These are phyloP conservation scores for Plagiodera versicolora DNA, from an alignment of 2,888 invertebrate species.

Conservation along the genomic window DNA sequence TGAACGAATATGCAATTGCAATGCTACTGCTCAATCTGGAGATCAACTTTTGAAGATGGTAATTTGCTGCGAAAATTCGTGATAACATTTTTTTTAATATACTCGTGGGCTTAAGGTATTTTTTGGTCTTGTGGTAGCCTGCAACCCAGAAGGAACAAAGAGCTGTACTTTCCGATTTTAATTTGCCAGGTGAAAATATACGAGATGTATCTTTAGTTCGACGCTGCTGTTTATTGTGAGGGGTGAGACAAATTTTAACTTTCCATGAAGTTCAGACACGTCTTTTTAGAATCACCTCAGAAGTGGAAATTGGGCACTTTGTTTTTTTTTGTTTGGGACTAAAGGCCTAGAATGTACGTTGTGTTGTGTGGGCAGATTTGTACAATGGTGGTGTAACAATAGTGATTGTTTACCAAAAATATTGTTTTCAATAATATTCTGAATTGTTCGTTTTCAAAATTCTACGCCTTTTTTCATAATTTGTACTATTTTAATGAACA, in stretches of 20 bases:
- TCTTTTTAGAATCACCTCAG: no score
- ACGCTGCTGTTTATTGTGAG: no score
- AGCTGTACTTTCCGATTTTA: neutral
- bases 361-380: slow-evolving; percentile 23
- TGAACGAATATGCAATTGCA: no score
- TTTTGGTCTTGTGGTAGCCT: neutral
- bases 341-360: slow-evolving; percentile 13
- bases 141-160: neutral
- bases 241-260: no score
- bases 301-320: neutral
- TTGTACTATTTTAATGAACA: slow-evolving; percentile 1
- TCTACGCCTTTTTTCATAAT: neutral
- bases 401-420: slow-evolving; percentile 35
- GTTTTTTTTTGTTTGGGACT: neutral
- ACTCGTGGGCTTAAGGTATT: neutral
- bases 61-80: neutral
- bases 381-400: slow-evolving; percentile 29
- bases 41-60: neutral
- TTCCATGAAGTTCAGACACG: no score
- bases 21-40: neutral
- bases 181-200: neutral
- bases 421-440: slow-evolving; percentile 37
- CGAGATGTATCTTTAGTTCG: no score
- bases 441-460: neutral
- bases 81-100: neutral